These are phyloP conservation scores for Sesamia inferens DNA, from an alignment of 2,888 invertebrate species.

Conservation along the genomic window DNA sequence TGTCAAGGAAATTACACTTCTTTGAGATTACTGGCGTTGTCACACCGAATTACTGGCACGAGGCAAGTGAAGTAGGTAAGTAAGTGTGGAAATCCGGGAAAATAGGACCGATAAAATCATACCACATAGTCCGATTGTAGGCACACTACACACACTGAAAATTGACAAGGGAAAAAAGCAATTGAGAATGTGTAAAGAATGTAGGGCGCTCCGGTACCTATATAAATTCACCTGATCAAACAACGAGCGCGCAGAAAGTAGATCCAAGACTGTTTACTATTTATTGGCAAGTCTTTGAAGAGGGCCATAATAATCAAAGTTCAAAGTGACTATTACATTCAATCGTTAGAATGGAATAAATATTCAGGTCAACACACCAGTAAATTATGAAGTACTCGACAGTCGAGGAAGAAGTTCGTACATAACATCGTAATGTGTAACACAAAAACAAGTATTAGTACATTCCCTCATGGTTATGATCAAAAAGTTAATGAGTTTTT, in stretches of 20 bases:
- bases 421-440: constrained; percentile 60
- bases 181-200: constrained; percentile 61
- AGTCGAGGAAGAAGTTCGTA: constrained; percentile 58
- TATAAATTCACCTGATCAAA: constrained; percentile 66
- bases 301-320: constrained; percentile 54
- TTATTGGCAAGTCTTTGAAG: constrained; percentile 62
- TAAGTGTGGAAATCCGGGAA: constrained; percentile 2
- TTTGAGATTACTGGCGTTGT: constrained; percentile 19
- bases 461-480: constrained; percentile 66
- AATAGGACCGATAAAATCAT: constrained; percentile 17
- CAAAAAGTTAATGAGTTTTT: constrained; percentile 76
- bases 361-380: constrained; percentile 61
- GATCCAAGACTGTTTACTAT: constrained; percentile 62
- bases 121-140: constrained; percentile 36
- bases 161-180: constrained; percentile 60
- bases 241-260: constrained; percentile 53
- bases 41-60: constrained; percentile 17
- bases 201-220: constrained; percentile 49
- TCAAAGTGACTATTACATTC: constrained; percentile 61
- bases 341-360: constrained; percentile 61
- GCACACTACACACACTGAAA: constrained; percentile 41
- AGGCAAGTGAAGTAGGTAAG: background rate
- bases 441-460: constrained; percentile 67
- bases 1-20: constrained; percentile 38
- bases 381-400: constrained; percentile 52